These are phyloP conservation scores for Calyptommatus sinebrachiatus DNA, from an alignment of 2,113 vertebrate genomes.

Conservation along the genomic window DNA sequence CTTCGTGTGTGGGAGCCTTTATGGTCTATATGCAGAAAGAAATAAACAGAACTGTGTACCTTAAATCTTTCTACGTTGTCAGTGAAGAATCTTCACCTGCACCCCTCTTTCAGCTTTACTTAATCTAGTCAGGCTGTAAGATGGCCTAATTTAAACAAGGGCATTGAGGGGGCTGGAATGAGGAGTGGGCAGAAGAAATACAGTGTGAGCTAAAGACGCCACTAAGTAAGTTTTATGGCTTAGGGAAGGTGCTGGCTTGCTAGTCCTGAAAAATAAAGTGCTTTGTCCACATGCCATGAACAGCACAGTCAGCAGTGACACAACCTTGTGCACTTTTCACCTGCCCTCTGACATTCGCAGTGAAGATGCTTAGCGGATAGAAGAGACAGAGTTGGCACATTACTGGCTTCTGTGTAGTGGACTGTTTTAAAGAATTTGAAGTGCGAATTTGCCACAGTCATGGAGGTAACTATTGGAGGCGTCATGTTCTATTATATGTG, in stretches of 20 bases:
- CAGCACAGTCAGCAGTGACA: neutral
- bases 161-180: neutral
- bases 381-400: neutral
- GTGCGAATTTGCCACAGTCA: neutral
- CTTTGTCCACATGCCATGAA: neutral
- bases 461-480: neutral
- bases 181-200: neutral
- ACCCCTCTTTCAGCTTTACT: neutral
- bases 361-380: neutral
- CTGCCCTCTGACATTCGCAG: neutral
- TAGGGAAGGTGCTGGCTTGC: slow-evolving; percentile 6
- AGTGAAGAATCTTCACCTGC: neutral
- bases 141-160: slow-evolving; percentile 7
- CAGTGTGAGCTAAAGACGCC: neutral
- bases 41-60: neutral
- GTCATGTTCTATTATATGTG: neutral
- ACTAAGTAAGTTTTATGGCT: slow-evolving; percentile 2
- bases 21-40: neutral
- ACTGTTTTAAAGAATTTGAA: neutral
- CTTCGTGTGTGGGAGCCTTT: neutral
- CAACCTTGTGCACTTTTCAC: neutral
- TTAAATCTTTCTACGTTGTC: neutral
- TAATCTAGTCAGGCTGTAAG: neutral
- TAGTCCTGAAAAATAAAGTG: slow-evolving; percentile 6
- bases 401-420: neutral